Evolutionary conservation across 2,113 vertebrate genomes (phyloP).

Genomic region (Xenopus tropicalis): UCB_Xtro_10.0 CM004450.2:75920001-75920500

Average conservation of each 20-base stretch:
- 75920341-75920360: not conserved
- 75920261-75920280: too few species aligned
- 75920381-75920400: too few species aligned
- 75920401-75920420: too few species aligned
- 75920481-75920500: too few species aligned
- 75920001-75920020: constrained; percentile 15
- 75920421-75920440: too few species aligned
- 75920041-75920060: constrained; percentile 18
- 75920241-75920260: too few species aligned
- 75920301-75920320: too few species aligned
- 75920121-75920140: not conserved
- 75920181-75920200: not conserved
- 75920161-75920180: not conserved
- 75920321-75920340: not conserved
- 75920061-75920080: not conserved
- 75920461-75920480: too few species aligned
- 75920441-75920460: too few species aligned
- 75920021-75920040: constrained; percentile 13
- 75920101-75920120: constrained; percentile 22
- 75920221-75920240: not conserved
- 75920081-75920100: constrained; percentile 25
- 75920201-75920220: too few species aligned
- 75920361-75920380: too few species aligned
- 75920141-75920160: not conserved
- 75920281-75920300: too few species aligned